Base-by-base conservation (phyloP, 1,140 invertebrate species). In the Polyergus mexicanus region DNA sequence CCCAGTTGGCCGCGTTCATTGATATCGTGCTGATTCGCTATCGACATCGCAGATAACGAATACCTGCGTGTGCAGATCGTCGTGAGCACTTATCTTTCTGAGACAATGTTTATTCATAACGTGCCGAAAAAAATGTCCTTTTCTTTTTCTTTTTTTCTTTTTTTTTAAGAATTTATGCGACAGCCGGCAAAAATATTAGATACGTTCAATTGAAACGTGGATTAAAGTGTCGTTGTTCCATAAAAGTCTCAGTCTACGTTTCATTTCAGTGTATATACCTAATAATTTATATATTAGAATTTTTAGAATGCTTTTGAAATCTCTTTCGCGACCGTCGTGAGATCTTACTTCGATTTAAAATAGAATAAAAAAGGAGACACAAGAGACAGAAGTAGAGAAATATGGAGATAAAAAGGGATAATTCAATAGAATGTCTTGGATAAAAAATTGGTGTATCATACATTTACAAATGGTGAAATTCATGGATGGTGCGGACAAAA, bases 1-100 rank as follows among this genome's bases (percentile, higher is more conserved):
- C 51, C 85, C 51, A 32, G 28, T 51, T 56, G 58, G 76, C 44
- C 25, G 56, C 22, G 41, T 86, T 77, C 87, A 89, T 89, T 88
- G 88, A 89, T 89, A 86, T 68, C 60, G 58, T 44, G 77, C 51
- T 28, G 51, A 25, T 35, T 54, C 41, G 60, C 41, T 35, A 25
- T 58, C 51, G n/a, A 19, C 19, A 11, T 13, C 13, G 44, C 35
- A 28, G 54, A n/a, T 32, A 83, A 72, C 78, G 35, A 4, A 38
- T 83, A 72, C 19, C 66, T n/a, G 32, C 76, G 32, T 54, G 41
- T 19, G 47, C 28, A 32, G 38, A 66, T 19, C 44, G 47, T 19
- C 44, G 47, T 56, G 77, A 72, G 32, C n/a, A 28, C n/a, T 41
- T 83, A 72, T 60, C 28, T 81, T 81, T 81, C 22, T 74, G 22